phyloP scores from a whole-genome alignment of 2,888 invertebrate species.

The Incurvaria masculella region DNA sequence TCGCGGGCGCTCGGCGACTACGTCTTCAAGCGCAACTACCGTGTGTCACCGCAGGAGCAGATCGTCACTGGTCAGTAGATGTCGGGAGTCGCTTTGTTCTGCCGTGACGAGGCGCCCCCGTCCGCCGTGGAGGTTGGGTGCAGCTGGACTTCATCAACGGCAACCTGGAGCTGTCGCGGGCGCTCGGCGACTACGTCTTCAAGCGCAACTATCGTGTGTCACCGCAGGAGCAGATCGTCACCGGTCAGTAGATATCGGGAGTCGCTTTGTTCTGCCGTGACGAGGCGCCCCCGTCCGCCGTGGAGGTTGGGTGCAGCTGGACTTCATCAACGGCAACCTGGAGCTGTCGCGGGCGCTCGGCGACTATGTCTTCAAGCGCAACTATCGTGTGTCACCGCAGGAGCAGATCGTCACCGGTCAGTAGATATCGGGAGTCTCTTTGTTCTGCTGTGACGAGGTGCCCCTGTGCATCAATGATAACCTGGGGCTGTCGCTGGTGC shows the following conservation, averaged over 20 bases:
- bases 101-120: too few species aligned
- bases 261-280: not conserved
- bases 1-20: conserved; percentile 97
- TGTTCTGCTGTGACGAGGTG: not conserved
- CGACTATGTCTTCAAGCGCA: conserved; percentile 87
- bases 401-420: conserved; percentile 91
- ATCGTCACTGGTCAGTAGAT: conserved; percentile 92
- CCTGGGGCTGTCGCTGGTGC: conserved; percentile 78
- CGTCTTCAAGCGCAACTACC: conserved; percentile 89
- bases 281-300: too few species aligned
- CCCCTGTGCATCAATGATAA: conserved; percentile 95
- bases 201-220: conserved; percentile 74
- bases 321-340: conserved; percentile 89
- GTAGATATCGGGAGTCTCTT: too few species aligned
- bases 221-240: conserved; percentile 90
- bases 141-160: conserved; percentile 98
- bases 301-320: conserved; percentile 91
- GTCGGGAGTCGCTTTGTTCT: not conserved
- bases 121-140: conserved; percentile 98
- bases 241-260: too few species aligned
- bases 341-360: conserved; percentile 87
- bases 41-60: conserved; percentile 87
- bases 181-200: conserved; percentile 96
- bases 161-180: conserved; percentile 92
- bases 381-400: conserved; percentile 70